Conservation (phyloP, 2,888 invertebrate species). For the Drosophila multiciliata region DNA sequence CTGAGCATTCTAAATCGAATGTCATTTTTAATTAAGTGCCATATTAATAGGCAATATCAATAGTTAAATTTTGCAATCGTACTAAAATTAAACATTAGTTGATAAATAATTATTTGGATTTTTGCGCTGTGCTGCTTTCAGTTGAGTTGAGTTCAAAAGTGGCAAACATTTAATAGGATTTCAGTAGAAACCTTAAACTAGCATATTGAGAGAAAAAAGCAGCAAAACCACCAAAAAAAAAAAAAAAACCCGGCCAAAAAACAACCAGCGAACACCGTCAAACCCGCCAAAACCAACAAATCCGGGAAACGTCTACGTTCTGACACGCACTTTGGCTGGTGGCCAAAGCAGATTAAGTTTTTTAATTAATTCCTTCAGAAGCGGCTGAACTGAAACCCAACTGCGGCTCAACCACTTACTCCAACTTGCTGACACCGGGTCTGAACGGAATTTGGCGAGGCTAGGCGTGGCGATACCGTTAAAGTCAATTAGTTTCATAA, state of each 20-base stretch:
- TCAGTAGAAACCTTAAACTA: slow-evolving; percentile 3
- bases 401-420: slow-evolving; percentile 35
- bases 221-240: not conserved
- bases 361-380: slow-evolving; percentile 69
- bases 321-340: slow-evolving; percentile 29
- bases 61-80: not conserved
- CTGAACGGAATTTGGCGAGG: not conserved
- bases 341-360: slow-evolving; percentile 71
- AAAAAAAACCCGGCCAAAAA: slow-evolving; percentile 9
- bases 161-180: slow-evolving; percentile 7
- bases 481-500: slow-evolving; percentile 74
- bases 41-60: not conserved
- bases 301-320: slow-evolving; percentile 12
- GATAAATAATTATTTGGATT: not conserved
- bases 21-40: not conserved
- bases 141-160: not conserved
- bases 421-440: slow-evolving; percentile 11
- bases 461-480: slow-evolving; percentile 25
- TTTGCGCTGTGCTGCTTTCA: not conserved
- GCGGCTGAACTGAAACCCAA: slow-evolving; percentile 37
- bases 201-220: slow-evolving; percentile 10
- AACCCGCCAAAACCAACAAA: slow-evolving; percentile 4
- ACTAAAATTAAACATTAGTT: not conserved
- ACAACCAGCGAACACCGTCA: slow-evolving; percentile 7
- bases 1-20: not conserved